These are phyloP conservation scores for Argopecten irradians DNA, from an alignment of 1,140 invertebrate genomes.

Conservation along the genomic window DNA sequence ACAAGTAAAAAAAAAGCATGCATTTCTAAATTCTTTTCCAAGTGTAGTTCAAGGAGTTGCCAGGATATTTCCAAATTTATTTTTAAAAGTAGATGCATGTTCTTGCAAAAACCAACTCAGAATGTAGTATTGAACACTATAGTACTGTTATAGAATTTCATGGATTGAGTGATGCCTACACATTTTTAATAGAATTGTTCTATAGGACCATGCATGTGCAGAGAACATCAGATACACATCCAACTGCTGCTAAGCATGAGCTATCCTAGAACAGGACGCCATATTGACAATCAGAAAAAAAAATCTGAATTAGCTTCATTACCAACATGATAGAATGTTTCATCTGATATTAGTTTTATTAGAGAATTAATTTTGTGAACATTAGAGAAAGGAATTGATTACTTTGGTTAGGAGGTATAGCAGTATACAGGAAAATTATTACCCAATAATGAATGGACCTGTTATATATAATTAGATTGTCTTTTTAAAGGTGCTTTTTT, in stretches of 20 bases:
- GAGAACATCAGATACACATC: neutral
- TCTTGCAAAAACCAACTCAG: neutral
- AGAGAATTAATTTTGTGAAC: neutral
- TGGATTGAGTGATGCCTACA: neutral
- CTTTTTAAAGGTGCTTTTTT: too few species aligned
- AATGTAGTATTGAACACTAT: neutral
- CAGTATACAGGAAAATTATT: too few species aligned
- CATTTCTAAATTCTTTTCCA: too few species aligned
- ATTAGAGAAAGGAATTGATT: neutral
- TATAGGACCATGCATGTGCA: neutral
- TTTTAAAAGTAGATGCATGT: neutral
- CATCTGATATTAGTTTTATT: neutral
- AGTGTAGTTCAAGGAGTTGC: neutral
- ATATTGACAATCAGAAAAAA: constrained; percentile 9
- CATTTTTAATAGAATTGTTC: neutral
- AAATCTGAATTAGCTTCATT: neutral
- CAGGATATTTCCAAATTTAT: neutral
- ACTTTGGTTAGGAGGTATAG: neutral
- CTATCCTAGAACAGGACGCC: neutral
- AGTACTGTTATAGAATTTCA: too few species aligned
- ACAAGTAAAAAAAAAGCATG: neutral
- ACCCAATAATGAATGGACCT: too few species aligned
- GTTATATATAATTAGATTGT: too few species aligned
- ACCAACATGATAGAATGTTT: neutral
- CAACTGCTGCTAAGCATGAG: neutral